phyloP scores from a whole-genome alignment of 2,797 vertebrate species.

The Sebastes hubbsi region DNA sequence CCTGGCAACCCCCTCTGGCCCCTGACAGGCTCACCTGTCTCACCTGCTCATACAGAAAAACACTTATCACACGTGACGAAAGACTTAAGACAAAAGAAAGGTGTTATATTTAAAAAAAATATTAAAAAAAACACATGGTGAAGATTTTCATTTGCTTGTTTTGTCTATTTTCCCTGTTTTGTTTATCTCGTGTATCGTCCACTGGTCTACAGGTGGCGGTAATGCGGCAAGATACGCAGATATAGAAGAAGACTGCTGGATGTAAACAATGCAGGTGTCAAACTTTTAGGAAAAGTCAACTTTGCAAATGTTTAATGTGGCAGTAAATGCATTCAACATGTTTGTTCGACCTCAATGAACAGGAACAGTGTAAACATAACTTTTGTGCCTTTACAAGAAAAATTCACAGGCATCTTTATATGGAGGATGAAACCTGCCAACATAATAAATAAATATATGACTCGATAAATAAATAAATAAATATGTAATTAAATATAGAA shows the following conservation, averaged over 20 bases:
- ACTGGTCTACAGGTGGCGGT: neutral
- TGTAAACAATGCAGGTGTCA: neutral
- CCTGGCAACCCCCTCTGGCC: conserved; percentile 44
- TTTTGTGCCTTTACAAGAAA: neutral
- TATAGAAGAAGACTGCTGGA: neutral
- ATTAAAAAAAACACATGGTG: neutral
- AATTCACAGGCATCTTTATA: neutral
- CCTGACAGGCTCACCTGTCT: neutral
- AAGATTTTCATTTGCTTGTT: too few species aligned
- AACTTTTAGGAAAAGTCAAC: neutral
- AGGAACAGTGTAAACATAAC: neutral
- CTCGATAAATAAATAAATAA: too few species aligned
- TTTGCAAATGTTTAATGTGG: neutral
- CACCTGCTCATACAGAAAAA: conserved; percentile 49
- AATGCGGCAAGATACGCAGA: neutral
- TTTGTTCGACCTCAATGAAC: neutral
- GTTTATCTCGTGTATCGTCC: too few species aligned
- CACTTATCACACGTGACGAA: neutral
- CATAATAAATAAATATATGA: too few species aligned
- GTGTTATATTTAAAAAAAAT: neutral
- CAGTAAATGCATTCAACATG: neutral
- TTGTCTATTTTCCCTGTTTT: too few species aligned
- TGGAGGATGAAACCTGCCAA: neutral
- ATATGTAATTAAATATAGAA: too few species aligned
- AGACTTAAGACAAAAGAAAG: neutral